phyloP scores from a whole-genome alignment of 1,140 invertebrate genomes.

The Drosophila arizonae region DNA sequence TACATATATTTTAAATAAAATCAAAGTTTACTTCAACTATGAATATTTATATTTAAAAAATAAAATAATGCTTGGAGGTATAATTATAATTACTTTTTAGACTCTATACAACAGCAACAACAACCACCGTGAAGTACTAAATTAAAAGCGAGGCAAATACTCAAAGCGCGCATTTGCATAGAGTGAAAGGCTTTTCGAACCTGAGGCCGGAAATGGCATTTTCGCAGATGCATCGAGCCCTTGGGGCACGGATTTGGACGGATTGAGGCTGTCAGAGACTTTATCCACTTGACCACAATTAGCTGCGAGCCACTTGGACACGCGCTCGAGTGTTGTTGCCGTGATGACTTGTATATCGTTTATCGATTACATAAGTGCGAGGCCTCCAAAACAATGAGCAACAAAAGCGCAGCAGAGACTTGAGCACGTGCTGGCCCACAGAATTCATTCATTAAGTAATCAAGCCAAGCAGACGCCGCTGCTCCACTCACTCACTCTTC shows the following conservation, averaged over 20 bases:
- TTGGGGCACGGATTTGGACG: not conserved
- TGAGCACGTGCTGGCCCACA: slow-evolving; percentile 48
- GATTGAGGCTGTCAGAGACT: not conserved
- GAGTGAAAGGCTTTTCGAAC: slow-evolving; percentile 28
- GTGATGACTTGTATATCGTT: slow-evolving; percentile 19
- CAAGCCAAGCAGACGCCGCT: slow-evolving; percentile 18
- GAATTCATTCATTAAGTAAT: slow-evolving; percentile 54
- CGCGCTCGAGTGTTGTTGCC: slow-evolving; percentile 22
- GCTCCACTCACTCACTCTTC: slow-evolving; percentile 1
- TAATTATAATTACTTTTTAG: not conserved
- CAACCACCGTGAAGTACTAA: not conserved
- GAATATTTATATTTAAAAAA: not conserved
- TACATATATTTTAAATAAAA: no score
- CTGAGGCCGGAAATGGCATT: slow-evolving; percentile 21
- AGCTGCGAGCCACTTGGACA: slow-evolving; percentile 38
- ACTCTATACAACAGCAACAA: slow-evolving; percentile 7
- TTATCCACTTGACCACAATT: slow-evolving; percentile 32
- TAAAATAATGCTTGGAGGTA: not conserved
- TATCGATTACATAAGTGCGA: slow-evolving; percentile 32
- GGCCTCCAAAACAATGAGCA: slow-evolving; percentile 1
- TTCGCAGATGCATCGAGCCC: not conserved
- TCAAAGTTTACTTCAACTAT: no score
- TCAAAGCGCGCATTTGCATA: slow-evolving; percentile 5
- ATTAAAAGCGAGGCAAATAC: slow-evolving; percentile 15
- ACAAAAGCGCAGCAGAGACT: slow-evolving; percentile 41